phyloP scores from a whole-genome alignment of 2,797 vertebrate species.

The Poecile montanus region DNA sequence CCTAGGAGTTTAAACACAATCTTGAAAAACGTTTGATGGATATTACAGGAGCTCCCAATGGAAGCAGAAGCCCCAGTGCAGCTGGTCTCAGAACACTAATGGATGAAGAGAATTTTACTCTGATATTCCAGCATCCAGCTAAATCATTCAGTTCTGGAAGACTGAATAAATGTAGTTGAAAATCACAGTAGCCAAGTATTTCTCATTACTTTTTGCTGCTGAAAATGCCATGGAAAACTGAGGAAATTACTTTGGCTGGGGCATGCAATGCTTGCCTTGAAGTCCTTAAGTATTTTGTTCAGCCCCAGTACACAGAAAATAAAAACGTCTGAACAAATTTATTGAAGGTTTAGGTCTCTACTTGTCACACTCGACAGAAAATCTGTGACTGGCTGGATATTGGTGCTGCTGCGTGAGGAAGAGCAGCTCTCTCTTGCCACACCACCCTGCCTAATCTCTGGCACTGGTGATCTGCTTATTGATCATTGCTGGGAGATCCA shows the following conservation, averaged over 20 bases:
- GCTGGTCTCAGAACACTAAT: neutral
- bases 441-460: neutral
- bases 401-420: neutral
- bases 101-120: neutral
- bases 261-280: neutral
- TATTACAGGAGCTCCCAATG: neutral
- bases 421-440: neutral
- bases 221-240: neutral
- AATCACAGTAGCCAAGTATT: neutral
- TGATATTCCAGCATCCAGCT: neutral
- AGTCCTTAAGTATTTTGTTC: constrained; percentile 28
- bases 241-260: constrained; percentile 13
- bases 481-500: neutral
- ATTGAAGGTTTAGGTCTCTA: neutral
- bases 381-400: neutral
- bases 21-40: neutral
- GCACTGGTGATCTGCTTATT: neutral
- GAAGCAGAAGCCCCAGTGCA: neutral
- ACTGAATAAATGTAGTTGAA: neutral
- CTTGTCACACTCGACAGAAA: neutral
- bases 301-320: neutral
- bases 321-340: neutral
- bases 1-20: neutral
- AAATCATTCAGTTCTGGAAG: neutral
- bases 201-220: constrained; percentile 10